phyloP scores from a whole-genome alignment of 2,113 vertebrate genomes.

The Zosterops borbonicus region DNA sequence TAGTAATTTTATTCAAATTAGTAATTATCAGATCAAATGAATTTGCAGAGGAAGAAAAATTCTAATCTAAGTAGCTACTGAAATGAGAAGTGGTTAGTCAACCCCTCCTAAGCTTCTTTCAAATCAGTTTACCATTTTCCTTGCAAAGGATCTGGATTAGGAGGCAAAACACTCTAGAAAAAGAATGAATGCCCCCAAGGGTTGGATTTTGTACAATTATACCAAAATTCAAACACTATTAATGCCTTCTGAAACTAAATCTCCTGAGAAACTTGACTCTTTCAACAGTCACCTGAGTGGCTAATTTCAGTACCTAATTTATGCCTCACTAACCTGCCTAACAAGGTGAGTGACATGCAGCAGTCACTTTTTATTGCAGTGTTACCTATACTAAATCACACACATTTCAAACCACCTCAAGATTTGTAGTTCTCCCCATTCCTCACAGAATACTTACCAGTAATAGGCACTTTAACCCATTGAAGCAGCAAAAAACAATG shows the following conservation, averaged over 20 bases:
- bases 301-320: constrained; percentile 59
- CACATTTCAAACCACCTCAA: constrained; percentile 23
- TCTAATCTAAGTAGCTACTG: background rate
- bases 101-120: background rate
- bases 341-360: constrained; percentile 41
- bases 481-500: constrained; percentile 82
- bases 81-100: background rate
- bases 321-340: constrained; percentile 53
- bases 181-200: background rate
- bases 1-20: background rate
- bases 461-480: constrained; percentile 93
- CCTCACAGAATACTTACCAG: constrained; percentile 84
- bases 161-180: background rate
- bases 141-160: background rate
- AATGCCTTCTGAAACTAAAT: constrained; percentile 27
- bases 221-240: constrained; percentile 8
- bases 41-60: background rate
- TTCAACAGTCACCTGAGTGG: constrained; percentile 38
- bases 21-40: background rate
- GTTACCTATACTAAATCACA: constrained; percentile 44
- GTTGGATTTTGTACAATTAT: background rate
- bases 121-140: background rate
- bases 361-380: constrained; percentile 39
- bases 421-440: constrained; percentile 45
- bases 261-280: background rate